Evolutionary conservation across 2,113 vertebrate species (phyloP), one percentile per base, ranked within the genome.

Genomic region (Centropus bengalensis): DNA sequence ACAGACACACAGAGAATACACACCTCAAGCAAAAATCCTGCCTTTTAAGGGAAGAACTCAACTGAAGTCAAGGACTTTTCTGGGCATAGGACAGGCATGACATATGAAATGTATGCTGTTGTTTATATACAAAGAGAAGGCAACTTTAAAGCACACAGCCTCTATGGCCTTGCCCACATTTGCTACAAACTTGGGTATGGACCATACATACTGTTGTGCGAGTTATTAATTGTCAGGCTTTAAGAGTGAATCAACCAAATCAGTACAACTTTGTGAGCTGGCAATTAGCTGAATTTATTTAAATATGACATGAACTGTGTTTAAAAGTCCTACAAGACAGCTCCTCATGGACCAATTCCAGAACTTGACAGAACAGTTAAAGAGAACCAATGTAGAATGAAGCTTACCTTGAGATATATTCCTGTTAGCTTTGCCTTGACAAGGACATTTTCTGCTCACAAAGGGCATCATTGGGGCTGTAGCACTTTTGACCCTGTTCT

Each of bases 401-500:
- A 90, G 83, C 91, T 94, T 90, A 95, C 86, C 95, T 96, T 81
- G 28, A 60, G 21, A 86, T 80, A 63, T 54, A 77, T 81, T 88
- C 76, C 68, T 67, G 86, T 4, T 67, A 90, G 94, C 55, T 95
- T n/a, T 88, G 91, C 73, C 86, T 91, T 76, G 81, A 94, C 81
- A 95, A 76, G 71, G 82, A 70, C 68, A 91, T 36, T 94, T 95
- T 95, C 94, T 93, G 88, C 76, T 94, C 82, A 80, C 68, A 95
- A 93, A 33, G 90, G 86, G 38, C 94, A 90, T 93, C 86, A 88
- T 42, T 89, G 82, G 40, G 80, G 92, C 88, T 84, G 94, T 86
- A 96, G 92, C 76, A 76, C 40, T 93, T 95, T 59, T 92, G 92
- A 95, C 94, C 88, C 92, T 90, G 52, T 86, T 73, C 83, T 86